phyloP scores from a whole-genome alignment of 1,140 invertebrate genomes.

The Hylaeus anthracinus region DNA sequence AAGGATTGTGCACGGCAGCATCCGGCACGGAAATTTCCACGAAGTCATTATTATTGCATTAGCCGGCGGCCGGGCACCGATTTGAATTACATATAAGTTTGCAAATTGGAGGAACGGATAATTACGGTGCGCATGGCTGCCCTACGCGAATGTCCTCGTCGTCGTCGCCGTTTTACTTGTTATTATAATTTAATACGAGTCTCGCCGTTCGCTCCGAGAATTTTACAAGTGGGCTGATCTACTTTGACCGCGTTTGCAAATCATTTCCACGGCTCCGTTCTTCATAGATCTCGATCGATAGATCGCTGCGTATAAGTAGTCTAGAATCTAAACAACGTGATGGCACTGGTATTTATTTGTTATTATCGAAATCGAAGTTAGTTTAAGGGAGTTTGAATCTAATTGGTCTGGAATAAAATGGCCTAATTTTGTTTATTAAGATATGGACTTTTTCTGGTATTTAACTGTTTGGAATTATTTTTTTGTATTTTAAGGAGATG shows the following conservation, averaged over 20 bases:
- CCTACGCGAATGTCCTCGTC: conserved; percentile 24
- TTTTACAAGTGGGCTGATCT: background rate
- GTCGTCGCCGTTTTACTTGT: conserved; percentile 9
- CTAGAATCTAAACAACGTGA: too few relatives aligned
- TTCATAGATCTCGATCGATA: background rate
- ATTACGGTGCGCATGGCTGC: conserved; percentile 44
- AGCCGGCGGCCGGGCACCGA: conserved; percentile 48
- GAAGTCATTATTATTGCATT: conserved; percentile 64
- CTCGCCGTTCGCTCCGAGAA: background rate
- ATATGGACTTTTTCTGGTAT: too few relatives aligned
- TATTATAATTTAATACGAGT: background rate
- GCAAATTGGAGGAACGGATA: conserved; percentile 59
- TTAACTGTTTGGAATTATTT: too few relatives aligned
- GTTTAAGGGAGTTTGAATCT: too few relatives aligned
- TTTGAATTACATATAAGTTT: conserved; percentile 62
- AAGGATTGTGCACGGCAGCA: conserved; percentile 20
- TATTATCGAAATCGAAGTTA: too few relatives aligned
- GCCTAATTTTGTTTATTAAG: too few relatives aligned
- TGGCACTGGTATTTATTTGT: too few relatives aligned
- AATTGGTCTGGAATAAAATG: too few relatives aligned
- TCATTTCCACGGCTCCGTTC: background rate
- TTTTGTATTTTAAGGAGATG: too few relatives aligned
- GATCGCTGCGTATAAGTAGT: background rate
- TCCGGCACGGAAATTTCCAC: conserved; percentile 48
- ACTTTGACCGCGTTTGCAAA: background rate